These are phyloP conservation scores for Heliocidaris tuberculata DNA, from an alignment of 35 echinoderm and acorn worm genomes.

Conservation along the genomic window DNA sequence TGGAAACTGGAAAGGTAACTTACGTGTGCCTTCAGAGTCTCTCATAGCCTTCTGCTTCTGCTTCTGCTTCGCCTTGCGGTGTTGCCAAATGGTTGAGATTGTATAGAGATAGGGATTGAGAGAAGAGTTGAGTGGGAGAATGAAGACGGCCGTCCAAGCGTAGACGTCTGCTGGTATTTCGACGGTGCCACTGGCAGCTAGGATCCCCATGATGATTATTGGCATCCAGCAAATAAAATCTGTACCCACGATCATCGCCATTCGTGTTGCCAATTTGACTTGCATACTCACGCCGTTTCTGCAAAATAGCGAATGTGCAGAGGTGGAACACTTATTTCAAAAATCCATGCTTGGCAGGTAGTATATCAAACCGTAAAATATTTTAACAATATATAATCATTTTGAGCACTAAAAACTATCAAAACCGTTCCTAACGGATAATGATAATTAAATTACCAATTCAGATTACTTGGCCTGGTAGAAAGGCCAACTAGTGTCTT, in stretches of 20 bases:
- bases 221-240: conserved; percentile 81
- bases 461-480: too few species aligned
- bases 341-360: background rate
- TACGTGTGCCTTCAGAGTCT: background rate
- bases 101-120: conserved; percentile 81
- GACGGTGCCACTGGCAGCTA: background rate
- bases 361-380: background rate
- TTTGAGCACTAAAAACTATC: background rate
- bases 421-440: too few species aligned
- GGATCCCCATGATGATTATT: conserved; percentile 69
- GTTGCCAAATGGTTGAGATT: conserved; percentile 49
- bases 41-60: background rate
- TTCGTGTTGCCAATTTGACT: conserved; percentile 66
- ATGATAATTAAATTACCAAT: too few species aligned
- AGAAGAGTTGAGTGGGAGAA: conserved; percentile 76
- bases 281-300: conserved; percentile 25
- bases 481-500: too few species aligned
- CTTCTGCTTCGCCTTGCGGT: background rate
- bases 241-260: conserved; percentile 62
- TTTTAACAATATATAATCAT: background rate
- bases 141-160: conserved; percentile 76
- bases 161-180: conserved; percentile 57
- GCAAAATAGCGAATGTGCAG: background rate
- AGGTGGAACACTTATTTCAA: background rate
- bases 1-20: background rate